Base-by-base conservation (phyloP, 2,888 invertebrate species). In the Folsomia manolachei region DNA sequence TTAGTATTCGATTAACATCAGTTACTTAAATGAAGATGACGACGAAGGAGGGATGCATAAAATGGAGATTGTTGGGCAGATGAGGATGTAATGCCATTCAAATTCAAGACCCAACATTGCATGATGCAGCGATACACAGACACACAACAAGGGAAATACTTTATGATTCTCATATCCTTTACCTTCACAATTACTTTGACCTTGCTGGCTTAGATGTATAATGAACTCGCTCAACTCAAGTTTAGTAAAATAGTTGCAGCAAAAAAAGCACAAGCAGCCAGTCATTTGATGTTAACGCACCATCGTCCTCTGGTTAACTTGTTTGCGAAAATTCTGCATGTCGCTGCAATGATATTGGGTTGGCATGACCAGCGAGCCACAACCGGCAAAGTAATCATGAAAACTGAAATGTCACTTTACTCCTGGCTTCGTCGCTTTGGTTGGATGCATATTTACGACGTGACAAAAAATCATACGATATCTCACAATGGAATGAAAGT, bases 161-260 rank as follows among this genome's bases (percentile, higher is more conserved):
- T 62, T 39, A 39, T 66, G 23, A 52, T 51, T 51, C 25, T 63
- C 63, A 27, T 63, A 63, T 63, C 63, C 63, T 63, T 63, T 63
- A 63, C 63, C 63, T 63, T 63, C 63, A 63, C 63, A 63, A 63
- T 63, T 63, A 63, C 26, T 63, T 63, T 63, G 63, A 63, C 63
- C 63, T 63, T 63, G 27, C 63, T 2, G 24, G n/a, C 25, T 25
- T 63, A 19, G 27, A 18, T 63, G 27, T 7, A 63, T 63, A 63
- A 63, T 63, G 27, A 63, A 63, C 63, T 27, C 63, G 25, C 27
- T 19, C 63, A 63, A 56, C 56, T 21, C 56, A 56, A 56, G 56
- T 56, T n/a, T 56, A 56, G 56, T 21, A 39, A 4, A 56, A 56
- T 4, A 39, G 39, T 56, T 18, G 56, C 21, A 56, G 21, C n/a